phyloP scores from a whole-genome alignment of 1,140 invertebrate genomes.

The Macrotrachela quadricornifera region DNA sequence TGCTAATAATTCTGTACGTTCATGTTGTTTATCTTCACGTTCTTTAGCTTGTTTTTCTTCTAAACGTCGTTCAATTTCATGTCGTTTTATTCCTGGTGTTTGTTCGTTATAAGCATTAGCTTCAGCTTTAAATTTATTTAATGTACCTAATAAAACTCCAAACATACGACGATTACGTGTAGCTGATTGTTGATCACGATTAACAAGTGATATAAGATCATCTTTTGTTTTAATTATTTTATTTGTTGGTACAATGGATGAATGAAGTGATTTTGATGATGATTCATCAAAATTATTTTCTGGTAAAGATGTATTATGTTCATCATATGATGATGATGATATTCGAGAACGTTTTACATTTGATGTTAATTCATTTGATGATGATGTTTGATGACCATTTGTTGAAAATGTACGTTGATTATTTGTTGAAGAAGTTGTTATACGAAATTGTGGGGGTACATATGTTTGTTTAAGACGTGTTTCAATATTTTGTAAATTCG shows the following conservation, averaged over 20 bases:
- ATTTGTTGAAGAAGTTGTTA: no score
- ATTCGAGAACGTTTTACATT: no score
- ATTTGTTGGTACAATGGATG: background rate
- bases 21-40: background rate
- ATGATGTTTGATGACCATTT: no score
- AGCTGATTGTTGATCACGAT: background rate
- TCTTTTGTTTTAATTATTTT: constrained; percentile 7
- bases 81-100: background rate
- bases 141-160: constrained; percentile 4
- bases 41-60: constrained; percentile 2
- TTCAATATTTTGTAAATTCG: no score
- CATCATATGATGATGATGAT: no score
- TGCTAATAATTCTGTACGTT: no score
- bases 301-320: no score
- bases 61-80: background rate
- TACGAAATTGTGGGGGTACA: no score
- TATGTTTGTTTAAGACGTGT: no score
- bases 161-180: constrained; percentile 3
- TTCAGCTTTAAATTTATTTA: constrained; percentile 5
- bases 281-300: no score
- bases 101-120: background rate
- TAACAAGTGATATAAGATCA: constrained; percentile 4
- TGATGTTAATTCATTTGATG: no score
- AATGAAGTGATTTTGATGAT: background rate
- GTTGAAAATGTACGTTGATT: no score